phyloP scores from a whole-genome alignment of 37 sponge, comb jelly and placozoan genomes.

The Beroe ovata region DNA sequence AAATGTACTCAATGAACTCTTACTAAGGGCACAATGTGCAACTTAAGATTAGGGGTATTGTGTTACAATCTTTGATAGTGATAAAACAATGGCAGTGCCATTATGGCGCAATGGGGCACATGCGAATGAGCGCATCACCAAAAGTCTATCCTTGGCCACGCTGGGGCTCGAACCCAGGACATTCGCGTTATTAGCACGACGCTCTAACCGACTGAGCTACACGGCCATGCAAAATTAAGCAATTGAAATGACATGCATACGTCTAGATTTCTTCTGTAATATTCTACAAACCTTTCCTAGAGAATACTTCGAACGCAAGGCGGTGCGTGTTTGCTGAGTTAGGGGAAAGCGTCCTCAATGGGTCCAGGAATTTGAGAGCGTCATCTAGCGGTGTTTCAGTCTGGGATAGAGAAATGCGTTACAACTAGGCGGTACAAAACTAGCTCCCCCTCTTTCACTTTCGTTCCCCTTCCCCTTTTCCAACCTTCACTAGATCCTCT shows the following conservation, averaged over 20 bases:
- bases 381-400: constrained; percentile 80
- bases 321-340: constrained; percentile 74
- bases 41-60: too few species aligned
- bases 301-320: constrained; percentile 85
- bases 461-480: constrained; percentile 75
- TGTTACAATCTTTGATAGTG: too few species aligned
- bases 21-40: too few species aligned
- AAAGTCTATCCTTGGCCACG: too few species aligned
- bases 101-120: too few species aligned
- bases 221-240: background rate
- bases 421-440: background rate
- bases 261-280: background rate
- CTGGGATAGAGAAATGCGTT: constrained; percentile 24
- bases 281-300: constrained; percentile 85
- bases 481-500: constrained; percentile 22
- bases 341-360: constrained; percentile 75
- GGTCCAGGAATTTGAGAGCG: constrained; percentile 87
- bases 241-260: too few species aligned
- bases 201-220: constrained; percentile 67
- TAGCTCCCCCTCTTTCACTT: constrained; percentile 57
- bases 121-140: too few species aligned
- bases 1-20: too few species aligned
- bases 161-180: too few species aligned
- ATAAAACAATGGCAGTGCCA: too few species aligned
- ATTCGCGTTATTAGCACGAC: too few species aligned